Conservation (phyloP, 2,113 vertebrate species). For the Thomomys bottae region DNA sequence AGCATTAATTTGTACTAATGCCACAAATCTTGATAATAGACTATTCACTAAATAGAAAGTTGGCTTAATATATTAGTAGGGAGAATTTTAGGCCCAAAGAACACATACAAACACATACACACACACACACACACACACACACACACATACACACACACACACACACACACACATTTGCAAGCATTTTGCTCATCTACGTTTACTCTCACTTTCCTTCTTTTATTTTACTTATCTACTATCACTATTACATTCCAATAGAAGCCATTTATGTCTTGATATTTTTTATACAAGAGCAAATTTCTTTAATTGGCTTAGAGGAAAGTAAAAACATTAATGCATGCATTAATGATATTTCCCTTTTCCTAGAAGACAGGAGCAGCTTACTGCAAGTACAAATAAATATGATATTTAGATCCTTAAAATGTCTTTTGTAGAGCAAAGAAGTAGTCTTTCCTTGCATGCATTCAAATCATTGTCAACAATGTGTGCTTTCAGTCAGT, state of each 20-base stretch:
- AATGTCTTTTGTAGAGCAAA: not conserved
- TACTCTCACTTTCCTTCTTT: no score
- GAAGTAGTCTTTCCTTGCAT: not conserved
- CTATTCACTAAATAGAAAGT: not conserved
- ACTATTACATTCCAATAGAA: not conserved
- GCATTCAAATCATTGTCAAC: constrained; percentile 21
- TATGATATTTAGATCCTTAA: constrained; percentile 49
- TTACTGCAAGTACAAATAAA: constrained; percentile 24
- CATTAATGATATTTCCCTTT: not conserved
- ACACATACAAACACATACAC: not conserved
- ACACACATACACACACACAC: no score
- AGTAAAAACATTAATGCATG: constrained; percentile 27
- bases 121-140: not conserved
- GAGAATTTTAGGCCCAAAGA: not conserved
- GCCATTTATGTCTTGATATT: not conserved
- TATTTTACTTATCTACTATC: not conserved
- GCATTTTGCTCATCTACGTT: no score
- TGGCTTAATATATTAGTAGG: not conserved
- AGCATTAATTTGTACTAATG: constrained; percentile 6
- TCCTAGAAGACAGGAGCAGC: not conserved
- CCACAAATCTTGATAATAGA: not conserved
- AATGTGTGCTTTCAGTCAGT: not conserved
- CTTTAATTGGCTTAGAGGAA: not conserved
- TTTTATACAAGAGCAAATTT: constrained; percentile 39
- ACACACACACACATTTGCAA: no score